Evolutionary conservation across 2,797 vertebrate species (phyloP).

Genomic region (Melanotaenia boesemani): DNA sequence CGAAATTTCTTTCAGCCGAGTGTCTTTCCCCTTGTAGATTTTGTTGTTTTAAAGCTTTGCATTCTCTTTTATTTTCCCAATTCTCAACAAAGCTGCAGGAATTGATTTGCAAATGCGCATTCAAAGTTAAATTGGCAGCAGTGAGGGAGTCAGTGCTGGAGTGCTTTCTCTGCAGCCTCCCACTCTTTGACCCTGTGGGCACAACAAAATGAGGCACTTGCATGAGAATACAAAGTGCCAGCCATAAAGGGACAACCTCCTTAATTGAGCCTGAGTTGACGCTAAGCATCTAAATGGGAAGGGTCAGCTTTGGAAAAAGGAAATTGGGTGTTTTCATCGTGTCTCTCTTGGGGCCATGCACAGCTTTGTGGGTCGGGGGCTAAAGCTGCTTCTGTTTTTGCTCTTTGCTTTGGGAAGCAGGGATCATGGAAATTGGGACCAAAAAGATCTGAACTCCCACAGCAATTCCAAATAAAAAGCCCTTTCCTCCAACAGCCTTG

Average conservation of each 20-base stretch:
- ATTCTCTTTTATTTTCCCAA: constrained; percentile 40
- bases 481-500: constrained; percentile 29
- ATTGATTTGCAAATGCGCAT: constrained; percentile 86
- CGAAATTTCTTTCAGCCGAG: constrained; percentile 58
- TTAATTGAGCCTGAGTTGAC: constrained; percentile 69
- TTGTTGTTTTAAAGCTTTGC: constrained; percentile 77
- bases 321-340: constrained; percentile 71
- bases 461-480: constrained; percentile 14
- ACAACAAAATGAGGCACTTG: constrained; percentile 77
- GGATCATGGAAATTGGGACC: constrained; percentile 33
- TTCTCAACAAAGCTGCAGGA: constrained; percentile 60
- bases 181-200: constrained; percentile 69
- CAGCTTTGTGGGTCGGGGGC: constrained; percentile 26
- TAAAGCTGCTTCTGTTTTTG: constrained; percentile 20
- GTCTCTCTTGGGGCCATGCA: constrained; percentile 44
- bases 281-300: constrained; percentile 56
- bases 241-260: constrained; percentile 70
- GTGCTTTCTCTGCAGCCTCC: constrained; percentile 63
- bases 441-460: constrained; percentile 24
- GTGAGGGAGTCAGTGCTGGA: constrained; percentile 32
- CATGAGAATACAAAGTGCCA: constrained; percentile 79
- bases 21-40: constrained; percentile 38
- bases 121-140: constrained; percentile 78
- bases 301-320: constrained; percentile 7
- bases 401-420: constrained; percentile 22